Evolutionary conservation across 2,113 vertebrate genomes (phyloP).

Genomic region (Myanophis thanlyinensis): DNA sequence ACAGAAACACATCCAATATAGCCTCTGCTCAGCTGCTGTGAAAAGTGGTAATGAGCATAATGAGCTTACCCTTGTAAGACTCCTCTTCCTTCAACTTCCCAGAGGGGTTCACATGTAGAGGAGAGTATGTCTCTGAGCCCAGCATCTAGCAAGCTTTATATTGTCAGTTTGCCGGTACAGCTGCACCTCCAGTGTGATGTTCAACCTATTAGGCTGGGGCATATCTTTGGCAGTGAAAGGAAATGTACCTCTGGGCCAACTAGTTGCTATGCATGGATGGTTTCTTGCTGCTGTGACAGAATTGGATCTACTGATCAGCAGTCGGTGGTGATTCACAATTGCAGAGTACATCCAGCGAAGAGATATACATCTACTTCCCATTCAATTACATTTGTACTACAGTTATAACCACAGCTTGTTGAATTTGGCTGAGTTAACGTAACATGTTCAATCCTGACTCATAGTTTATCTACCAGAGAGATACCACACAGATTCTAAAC

Average conservation of each 20-base stretch:
- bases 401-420: neutral
- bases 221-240: neutral
- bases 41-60: conserved; percentile 68
- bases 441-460: neutral
- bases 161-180: neutral
- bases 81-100: conserved; percentile 61
- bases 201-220: neutral
- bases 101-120: conserved; percentile 53
- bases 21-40: conserved; percentile 61
- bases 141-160: neutral
- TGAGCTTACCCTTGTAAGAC: conserved; percentile 55
- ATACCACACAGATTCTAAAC: neutral
- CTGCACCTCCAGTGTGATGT: neutral
- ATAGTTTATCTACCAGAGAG: neutral
- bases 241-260: neutral
- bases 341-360: neutral
- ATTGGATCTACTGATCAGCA: neutral
- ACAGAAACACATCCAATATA: conserved; percentile 5
- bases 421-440: neutral
- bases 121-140: conserved; percentile 26
- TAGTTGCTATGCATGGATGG: too few species aligned
- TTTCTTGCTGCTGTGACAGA: neutral
- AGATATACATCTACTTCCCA: neutral
- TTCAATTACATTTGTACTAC: neutral
- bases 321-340: neutral